Conservation (phyloP, 2,797 vertebrate genomes). For the Aldrovandia affinis region DNA sequence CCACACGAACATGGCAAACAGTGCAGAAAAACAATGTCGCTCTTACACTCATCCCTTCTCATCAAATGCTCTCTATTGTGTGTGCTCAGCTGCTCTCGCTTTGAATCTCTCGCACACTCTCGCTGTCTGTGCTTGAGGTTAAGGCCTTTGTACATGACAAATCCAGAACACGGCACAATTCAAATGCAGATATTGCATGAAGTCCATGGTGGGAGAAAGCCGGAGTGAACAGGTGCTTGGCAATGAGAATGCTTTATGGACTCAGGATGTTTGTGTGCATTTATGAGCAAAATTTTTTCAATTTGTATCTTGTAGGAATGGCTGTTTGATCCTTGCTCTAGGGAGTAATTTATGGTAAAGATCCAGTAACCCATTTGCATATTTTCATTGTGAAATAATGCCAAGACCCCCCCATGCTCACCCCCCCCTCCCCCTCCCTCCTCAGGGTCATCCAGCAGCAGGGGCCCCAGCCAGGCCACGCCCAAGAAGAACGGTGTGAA, state of each 20-base stretch:
- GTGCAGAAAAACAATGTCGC: not conserved
- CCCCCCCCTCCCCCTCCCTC: conserved; percentile 19
- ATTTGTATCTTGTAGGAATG: not conserved
- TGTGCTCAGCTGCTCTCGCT: not conserved
- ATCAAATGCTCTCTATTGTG: not conserved
- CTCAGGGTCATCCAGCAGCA: conserved; percentile 94
- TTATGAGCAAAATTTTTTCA: conserved; percentile 20
- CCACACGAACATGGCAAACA: not conserved
- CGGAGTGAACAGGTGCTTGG: conserved; percentile 8
- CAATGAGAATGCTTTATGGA: conserved; percentile 22
- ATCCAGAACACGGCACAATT: not conserved
- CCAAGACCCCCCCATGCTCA: conserved; percentile 58
- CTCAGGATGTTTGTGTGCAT: conserved; percentile 11
- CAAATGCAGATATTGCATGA: conserved; percentile 6
- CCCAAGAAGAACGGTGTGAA: conserved; percentile 93
- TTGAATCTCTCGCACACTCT: not conserved
- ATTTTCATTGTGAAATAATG: conserved; percentile 52
- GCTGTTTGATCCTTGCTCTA: not conserved
- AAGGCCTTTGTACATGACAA: not conserved
- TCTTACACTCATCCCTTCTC: not conserved
- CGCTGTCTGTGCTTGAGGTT: not conserved
- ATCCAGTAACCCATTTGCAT: not conserved
- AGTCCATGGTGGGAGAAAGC: not conserved
- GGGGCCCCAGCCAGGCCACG: conserved; percentile 87
- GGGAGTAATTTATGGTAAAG: not conserved